Evolutionary conservation across 2,113 vertebrate species (phyloP).

Genomic region (Equus quagga): DNA sequence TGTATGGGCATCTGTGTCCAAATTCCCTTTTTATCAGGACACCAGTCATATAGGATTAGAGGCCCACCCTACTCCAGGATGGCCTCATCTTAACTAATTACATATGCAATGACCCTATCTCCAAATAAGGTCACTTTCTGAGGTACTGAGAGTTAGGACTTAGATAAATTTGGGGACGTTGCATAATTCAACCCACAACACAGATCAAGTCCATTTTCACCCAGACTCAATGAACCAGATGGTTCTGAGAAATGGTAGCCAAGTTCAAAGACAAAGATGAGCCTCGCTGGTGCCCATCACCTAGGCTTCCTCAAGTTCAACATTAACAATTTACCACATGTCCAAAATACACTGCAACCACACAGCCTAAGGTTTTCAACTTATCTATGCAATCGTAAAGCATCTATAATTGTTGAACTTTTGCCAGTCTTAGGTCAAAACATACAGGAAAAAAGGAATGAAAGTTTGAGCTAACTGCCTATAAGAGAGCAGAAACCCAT

Average conservation of each 20-base stretch:
- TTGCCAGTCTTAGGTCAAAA: not conserved
- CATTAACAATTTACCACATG: not conserved
- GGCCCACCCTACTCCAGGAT: not conserved
- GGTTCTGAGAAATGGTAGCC: not conserved
- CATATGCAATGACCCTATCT: not conserved
- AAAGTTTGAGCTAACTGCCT: no score
- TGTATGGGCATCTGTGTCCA: not conserved
- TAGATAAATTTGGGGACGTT: not conserved
- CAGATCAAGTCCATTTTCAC: not conserved
- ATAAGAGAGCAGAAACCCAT: fast-evolving
- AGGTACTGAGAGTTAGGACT: not conserved
- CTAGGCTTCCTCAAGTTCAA: not conserved
- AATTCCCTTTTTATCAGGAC: not conserved
- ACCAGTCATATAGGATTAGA: not conserved
- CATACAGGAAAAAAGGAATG: not conserved
- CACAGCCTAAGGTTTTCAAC: not conserved
- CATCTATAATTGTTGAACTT: no score
- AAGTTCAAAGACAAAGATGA: not conserved
- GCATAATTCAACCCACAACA: not conserved
- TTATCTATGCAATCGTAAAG: not conserved
- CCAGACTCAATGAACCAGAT: no score
- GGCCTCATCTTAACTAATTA: not conserved
- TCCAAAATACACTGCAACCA: not conserved
- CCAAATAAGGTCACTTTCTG: not conserved
- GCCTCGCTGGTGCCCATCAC: not conserved